These are phyloP conservation scores for Dicycla oo DNA, from an alignment of 2,888 invertebrate species.

Conservation along the genomic window DNA sequence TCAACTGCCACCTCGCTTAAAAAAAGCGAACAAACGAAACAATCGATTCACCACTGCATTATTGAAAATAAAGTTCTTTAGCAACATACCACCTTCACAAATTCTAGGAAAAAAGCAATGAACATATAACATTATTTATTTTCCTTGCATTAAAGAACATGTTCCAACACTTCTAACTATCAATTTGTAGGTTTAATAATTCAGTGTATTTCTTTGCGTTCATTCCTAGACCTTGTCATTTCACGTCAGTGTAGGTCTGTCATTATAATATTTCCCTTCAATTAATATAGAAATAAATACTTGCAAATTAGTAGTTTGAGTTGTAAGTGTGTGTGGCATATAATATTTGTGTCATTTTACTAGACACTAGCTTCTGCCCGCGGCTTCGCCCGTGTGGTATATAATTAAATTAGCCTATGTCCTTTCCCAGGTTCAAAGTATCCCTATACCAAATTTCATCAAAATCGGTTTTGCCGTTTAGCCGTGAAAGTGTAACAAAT, in stretches of 20 bases:
- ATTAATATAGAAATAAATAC: slow-evolving; percentile 5
- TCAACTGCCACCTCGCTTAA: not conserved
- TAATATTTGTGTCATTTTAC: no score
- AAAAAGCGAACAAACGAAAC: not conserved
- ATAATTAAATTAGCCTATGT: no score
- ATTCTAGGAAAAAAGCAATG: slow-evolving; percentile 15
- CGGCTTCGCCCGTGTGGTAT: no score
- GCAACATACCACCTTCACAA: slow-evolving; percentile 10
- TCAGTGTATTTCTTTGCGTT: slow-evolving; percentile 28
- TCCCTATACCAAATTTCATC: no score
- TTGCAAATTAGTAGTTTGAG: no score
- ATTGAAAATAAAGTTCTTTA: not conserved
- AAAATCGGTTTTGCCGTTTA: no score
- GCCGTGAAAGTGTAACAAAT: no score
- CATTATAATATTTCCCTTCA: slow-evolving; percentile 26
- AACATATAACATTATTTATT: slow-evolving; percentile 32
- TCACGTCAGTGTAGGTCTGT: slow-evolving; percentile 7
- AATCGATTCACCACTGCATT: not conserved
- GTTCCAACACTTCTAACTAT: slow-evolving; percentile 26
- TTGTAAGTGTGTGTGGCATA: no score
- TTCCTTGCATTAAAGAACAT: slow-evolving; percentile 29
- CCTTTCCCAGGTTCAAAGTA: no score
- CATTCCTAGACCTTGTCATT: not conserved
- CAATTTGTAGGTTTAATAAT: slow-evolving; percentile 44
- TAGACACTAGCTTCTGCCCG: no score